Conservation (phyloP, 2,888 invertebrate genomes). For the Dicranocentrus wangi region DNA sequence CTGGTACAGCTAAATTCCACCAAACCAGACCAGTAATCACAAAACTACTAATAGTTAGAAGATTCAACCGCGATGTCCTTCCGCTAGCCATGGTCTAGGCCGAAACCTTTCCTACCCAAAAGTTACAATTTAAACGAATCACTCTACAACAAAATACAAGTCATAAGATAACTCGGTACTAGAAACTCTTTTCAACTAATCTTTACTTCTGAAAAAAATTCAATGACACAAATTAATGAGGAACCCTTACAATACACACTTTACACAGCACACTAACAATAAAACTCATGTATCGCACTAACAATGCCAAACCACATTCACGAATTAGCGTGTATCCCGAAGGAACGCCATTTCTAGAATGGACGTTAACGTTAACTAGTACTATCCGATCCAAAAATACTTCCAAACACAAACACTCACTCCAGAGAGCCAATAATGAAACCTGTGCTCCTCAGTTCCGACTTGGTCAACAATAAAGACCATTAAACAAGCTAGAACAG, state of each 20-base stretch:
- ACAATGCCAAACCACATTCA: slow-evolving; percentile 36
- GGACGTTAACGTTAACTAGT: not conserved
- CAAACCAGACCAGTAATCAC: not conserved
- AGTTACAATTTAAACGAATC: not conserved
- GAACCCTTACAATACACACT: not conserved
- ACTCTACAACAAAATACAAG: not conserved
- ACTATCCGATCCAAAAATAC: not conserved
- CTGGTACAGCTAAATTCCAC: not conserved
- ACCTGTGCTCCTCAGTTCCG: slow-evolving; percentile 15
- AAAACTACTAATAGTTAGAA: not conserved
- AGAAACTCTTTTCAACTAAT: not conserved
- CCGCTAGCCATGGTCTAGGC: slow-evolving; percentile 49
- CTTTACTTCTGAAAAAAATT: slow-evolving; percentile 5
- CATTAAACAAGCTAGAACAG: not conserved
- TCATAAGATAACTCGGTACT: not conserved
- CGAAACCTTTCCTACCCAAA: not conserved
- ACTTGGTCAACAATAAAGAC: slow-evolving; percentile 30
- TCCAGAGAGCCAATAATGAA: slow-evolving; percentile 5
- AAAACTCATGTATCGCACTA: not conserved
- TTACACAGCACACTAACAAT: not conserved
- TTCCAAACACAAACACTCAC: not conserved
- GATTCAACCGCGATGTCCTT: slow-evolving; percentile 18
- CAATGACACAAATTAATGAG: slow-evolving; percentile 31
- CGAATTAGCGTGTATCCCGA: slow-evolving; percentile 48
- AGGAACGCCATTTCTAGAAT: slow-evolving; percentile 58